phyloP scores from a whole-genome alignment of 2,113 vertebrate genomes.

The Salvator merianae region DNA sequence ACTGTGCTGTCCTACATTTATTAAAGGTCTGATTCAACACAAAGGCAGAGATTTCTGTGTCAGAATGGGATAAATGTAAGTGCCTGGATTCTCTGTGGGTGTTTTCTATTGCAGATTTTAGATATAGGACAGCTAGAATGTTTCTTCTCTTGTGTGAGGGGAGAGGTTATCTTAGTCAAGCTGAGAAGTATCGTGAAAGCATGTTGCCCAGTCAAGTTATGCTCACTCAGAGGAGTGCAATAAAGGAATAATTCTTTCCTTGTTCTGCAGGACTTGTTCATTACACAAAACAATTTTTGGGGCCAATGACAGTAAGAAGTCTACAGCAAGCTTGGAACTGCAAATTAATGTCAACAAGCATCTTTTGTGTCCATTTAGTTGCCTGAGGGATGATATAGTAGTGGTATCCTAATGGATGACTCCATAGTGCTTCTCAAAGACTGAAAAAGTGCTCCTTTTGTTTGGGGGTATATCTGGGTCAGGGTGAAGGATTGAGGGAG shows the following conservation, averaged over 20 bases:
- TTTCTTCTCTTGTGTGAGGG: neutral
- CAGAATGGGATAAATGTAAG: too few relatives aligned
- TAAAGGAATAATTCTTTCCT: neutral
- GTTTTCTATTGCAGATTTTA: too few relatives aligned
- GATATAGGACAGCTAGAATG: neutral
- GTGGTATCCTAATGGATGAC: neutral
- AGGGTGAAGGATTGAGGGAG: neutral
- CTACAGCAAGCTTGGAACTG: too few relatives aligned
- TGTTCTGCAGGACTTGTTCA: neutral
- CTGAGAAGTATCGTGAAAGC: neutral
- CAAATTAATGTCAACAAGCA: neutral
- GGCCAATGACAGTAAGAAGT: neutral
- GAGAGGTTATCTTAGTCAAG: neutral
- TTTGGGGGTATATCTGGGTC: neutral
- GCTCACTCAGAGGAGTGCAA: neutral
- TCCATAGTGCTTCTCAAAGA: conserved; percentile 1
- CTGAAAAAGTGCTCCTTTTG: neutral
- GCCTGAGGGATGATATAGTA: neutral
- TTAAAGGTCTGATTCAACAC: too few relatives aligned
- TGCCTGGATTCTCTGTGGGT: too few relatives aligned
- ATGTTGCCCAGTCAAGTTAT: neutral
- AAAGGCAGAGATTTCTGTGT: too few relatives aligned
- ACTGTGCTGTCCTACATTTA: too few relatives aligned
- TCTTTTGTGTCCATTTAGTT: neutral
- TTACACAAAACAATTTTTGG: neutral